Evolutionary conservation across 2,797 vertebrate genomes (phyloP), one percentile per base, ranked within the genome.

Genomic region (Dicrostonyx torquatus): DNA sequence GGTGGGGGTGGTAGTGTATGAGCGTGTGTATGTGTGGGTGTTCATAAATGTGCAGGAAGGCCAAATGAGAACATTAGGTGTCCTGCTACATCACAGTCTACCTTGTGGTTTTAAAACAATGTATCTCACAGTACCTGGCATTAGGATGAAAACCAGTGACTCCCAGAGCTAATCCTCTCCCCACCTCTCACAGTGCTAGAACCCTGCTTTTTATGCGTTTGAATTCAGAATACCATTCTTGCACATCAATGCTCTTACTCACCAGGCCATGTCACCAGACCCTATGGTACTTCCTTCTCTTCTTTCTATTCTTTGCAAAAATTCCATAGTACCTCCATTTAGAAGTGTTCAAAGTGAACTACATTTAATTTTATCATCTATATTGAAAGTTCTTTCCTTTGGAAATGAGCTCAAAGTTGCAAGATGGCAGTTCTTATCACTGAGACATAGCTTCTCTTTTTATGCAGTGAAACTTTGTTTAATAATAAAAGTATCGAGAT

Each of bases 361-460:
- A 93, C 77, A 94, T 93, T 87, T 91, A 85, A 90, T 82, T 92
- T 95, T 93, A 78, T 85, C 43, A 91, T 83, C 85, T 95, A 79
- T 64, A 89, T 45, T 92, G 70, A 97, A 87, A 26, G 60, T 77
- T 93, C 10, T 84, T 94, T 94, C 53, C 64, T 93, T 90, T 92
- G 58, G n/a, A 96, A 89, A 85, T 95, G 60, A 31, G 87, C 73
- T 95, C 80, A 6, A 95, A 95, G 90, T 95, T 92, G 66, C 34
- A 40, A 89, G 34, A 84, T 87, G 53, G 18, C 70, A 76, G 26
- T 88, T 97, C n/a, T 80, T 94, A 90, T 90, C 70, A 83, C 22
- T 60, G 20, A 95, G 43, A 95, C 92, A 95, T 53, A 82, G 20
- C 17, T 90, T 86, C 60, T 76, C 26, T 94, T 94, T 91, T 92